Percentiles rank a stretch among this genome's conserved stretches.
These are phyloP conservation scores for Sitobion miscanthi DNA, from an alignment of 1,140 invertebrate species.

Conservation along the genomic window DNA sequence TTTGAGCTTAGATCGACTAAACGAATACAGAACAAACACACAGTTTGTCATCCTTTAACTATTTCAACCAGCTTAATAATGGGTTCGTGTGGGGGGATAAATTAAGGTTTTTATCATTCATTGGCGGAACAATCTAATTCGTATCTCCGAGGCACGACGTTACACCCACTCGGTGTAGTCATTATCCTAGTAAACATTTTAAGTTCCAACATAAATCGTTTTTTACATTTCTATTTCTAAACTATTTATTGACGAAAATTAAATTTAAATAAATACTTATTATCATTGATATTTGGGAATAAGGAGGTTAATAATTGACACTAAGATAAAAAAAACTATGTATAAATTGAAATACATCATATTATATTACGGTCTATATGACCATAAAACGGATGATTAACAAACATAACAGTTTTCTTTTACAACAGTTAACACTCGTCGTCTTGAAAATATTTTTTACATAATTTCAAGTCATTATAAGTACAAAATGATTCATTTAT, in stretches of 20 bases:
- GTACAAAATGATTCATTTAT: background rate
- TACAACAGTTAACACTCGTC: background rate
- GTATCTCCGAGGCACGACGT: slow-evolving; percentile 22
- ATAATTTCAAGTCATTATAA: background rate
- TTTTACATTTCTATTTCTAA: background rate
- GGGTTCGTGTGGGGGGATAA: slow-evolving; percentile 45
- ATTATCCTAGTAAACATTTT: slow-evolving; percentile 4
- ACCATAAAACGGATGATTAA: background rate
- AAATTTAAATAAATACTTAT: background rate
- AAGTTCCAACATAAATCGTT: slow-evolving; percentile 10
- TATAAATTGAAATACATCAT: background rate
- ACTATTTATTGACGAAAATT: background rate
- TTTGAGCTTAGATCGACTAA: slow-evolving; percentile 37
- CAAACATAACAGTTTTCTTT: background rate
- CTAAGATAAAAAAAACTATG: background rate
- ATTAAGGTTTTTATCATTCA: slow-evolving; percentile 56
- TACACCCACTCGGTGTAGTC: slow-evolving; percentile 40
- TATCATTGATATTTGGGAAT: background rate
- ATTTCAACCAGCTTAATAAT: slow-evolving; percentile 33
- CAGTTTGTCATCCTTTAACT: slow-evolving; percentile 39
- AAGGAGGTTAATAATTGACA: background rate
- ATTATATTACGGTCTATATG: background rate
- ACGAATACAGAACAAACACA: background rate
- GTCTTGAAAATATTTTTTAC: background rate
- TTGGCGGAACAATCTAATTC: slow-evolving; percentile 50